Base-by-base conservation (phyloP, 2,888 invertebrate genomes). In the Hoplodrina blanda region DNA sequence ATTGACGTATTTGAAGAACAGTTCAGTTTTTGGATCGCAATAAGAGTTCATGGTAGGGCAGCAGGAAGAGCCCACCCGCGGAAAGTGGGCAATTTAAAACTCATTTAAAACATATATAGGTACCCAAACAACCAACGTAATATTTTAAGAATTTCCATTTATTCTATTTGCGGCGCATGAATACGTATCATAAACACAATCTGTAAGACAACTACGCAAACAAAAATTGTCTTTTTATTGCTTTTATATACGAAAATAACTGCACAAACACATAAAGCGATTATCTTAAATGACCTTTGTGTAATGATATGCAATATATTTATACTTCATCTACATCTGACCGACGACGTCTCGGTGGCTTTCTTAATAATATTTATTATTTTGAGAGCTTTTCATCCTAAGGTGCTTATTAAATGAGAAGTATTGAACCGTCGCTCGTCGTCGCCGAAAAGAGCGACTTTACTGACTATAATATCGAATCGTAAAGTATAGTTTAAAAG, bases 191-290 rank as follows among this genome's bases (percentile, higher is more conserved):
- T 80, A 80, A 76, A 84, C 62, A 72, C 25, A 57, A 73, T 73
- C 69, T 64, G 66, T 56, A 46, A 66, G 30, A 70, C 60, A 72
- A 75, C 68, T 66, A 71, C 56, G 67, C 67, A 73, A 70, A 76
- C 62, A 68, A 78, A 82, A 67, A 73, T 55, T 74, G 59, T 73
- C 44, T 72, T 68, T 81, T 74, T 73, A 76, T 80, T 72, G 57
- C 83, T 56, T 56, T 72, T 25, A 25, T 10, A 25, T 52, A 61
- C 69, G 13, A 76, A 83, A 83, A 81, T 74, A 83, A 68, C 65
- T 66, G 66, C 61, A 54, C 46, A 70, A 70, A 68, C 53, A 77
- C 53, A 56, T 54, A 17, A 64, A 64, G 11, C 64, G 55, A 73
- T 72, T 67, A 57, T 68, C 56, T 61, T 50, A 46, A 54, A 76